Conservation (phyloP, 2,888 invertebrate species). For the Aplocera efformata region DNA sequence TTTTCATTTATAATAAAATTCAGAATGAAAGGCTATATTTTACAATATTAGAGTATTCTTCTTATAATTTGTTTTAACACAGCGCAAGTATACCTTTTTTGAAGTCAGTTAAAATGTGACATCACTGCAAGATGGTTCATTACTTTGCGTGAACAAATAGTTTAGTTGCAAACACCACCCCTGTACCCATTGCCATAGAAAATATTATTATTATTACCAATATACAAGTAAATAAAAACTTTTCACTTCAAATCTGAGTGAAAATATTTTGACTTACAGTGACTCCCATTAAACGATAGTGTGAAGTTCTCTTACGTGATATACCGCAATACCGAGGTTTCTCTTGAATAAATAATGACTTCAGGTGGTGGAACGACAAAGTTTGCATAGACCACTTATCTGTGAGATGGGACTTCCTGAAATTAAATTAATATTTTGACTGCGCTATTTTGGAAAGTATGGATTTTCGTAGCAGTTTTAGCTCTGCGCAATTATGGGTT, state of each 20-base stretch:
- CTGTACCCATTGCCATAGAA: too few relatives aligned
- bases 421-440: conserved; percentile 16
- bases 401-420: conserved; percentile 17
- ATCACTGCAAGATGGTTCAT: too few relatives aligned
- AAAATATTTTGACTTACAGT: conserved; percentile 21
- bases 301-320: conserved; percentile 47
- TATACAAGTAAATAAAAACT: conserved; percentile 2
- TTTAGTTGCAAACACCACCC: too few relatives aligned
- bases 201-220: neutral
- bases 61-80: too few relatives aligned
- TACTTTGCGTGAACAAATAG: too few relatives aligned
- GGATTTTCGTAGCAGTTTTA: neutral
- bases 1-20: too few relatives aligned
- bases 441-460: conserved; percentile 3
- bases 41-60: too few relatives aligned
- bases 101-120: too few relatives aligned
- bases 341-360: conserved; percentile 56
- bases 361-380: conserved; percentile 34
- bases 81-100: too few relatives aligned
- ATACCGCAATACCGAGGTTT: conserved; percentile 49
- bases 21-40: too few relatives aligned
- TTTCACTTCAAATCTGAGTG: conserved; percentile 15
- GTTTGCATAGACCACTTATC: conserved; percentile 25
- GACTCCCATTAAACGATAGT: conserved; percentile 45
- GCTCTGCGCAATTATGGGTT: too few relatives aligned